Base-by-base conservation (phyloP, 2,113 vertebrate species). In the Dipodomys ordii region DNA sequence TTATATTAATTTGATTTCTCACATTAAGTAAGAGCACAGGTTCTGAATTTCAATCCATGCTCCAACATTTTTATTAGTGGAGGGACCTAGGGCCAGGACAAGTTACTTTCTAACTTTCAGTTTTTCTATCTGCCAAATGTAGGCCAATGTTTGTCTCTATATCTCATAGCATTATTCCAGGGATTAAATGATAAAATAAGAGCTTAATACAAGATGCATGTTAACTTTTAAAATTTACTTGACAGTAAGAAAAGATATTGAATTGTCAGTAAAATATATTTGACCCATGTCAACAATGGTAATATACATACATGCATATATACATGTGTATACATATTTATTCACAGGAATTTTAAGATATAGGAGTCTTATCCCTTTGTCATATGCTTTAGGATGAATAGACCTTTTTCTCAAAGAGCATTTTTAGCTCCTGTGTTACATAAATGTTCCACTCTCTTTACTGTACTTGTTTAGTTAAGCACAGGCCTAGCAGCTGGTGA, bases 401-500 rank as follows among this genome's bases (percentile, higher is more conserved):
- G 89, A 35, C 19, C 84, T 95, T 82, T 92, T 97, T 87, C 90
- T 80, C 74, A 82, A 69, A 91, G 92, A 90, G 81, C 74, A 94
- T 95, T 95, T 94, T 86, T 92, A 96, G 93, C 88, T 92, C 78
- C 73, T 46, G 23, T 93, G 95, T 97, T 96, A 95, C 62, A 95
- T 96, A 96, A 97, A 94, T 88, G 92, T 93, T 93, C 94, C 64
- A 83, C 84, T 96, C 92, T 76, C 15, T 7, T 74, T 94, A 84
- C 95, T 95, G 85, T 95, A 94, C 84, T 90, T 94, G 95, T 97
- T 97, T 96, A 94, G 95, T 96, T 93, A 96, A 96, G 92, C 79
- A 44, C 64, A 92, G 39, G 62, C 69, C 87, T 91, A 90, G 92
- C 88, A 97, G 90, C 85, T 95, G 90, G 94, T 92, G 12, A 94